phyloP scores from a whole-genome alignment of 2,888 invertebrate genomes.

The Drosophila atroscutellata region DNA sequence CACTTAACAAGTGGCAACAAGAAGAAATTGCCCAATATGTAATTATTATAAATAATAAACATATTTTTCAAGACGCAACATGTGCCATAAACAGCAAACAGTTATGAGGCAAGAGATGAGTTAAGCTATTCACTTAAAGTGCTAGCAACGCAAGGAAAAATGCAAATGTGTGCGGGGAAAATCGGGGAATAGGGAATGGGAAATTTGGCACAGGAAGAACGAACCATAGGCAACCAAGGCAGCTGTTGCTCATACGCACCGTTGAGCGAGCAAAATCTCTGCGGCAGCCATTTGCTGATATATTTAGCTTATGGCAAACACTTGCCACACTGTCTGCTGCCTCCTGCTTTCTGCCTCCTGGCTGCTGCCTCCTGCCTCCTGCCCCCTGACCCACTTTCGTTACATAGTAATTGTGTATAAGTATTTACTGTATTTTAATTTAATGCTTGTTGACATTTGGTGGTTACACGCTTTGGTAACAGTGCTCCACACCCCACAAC shows the following conservation, averaged over 20 bases:
- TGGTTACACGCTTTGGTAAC: slow-evolving; percentile 49
- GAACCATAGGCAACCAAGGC: slow-evolving; percentile 35
- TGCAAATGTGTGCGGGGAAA: slow-evolving; percentile 10
- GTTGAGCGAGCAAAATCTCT: slow-evolving; percentile 15
- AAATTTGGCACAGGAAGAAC: slow-evolving; percentile 5
- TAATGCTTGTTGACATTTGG: slow-evolving; percentile 69
- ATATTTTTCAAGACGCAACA: slow-evolving; percentile 10
- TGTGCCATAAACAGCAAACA: not conserved
- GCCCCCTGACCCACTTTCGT: slow-evolving; percentile 7
- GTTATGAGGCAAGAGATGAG: slow-evolving; percentile 11
- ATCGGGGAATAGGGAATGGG: not conserved
- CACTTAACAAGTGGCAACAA: not conserved
- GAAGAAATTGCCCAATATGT: slow-evolving; percentile 1
- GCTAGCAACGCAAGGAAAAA: not conserved
- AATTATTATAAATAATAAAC: slow-evolving; percentile 26
- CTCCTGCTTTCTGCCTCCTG: not conserved
- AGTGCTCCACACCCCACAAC: slow-evolving; percentile 20
- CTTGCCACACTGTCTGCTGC: slow-evolving; percentile 7
- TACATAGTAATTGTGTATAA: slow-evolving; percentile 3
- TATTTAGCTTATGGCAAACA: slow-evolving; percentile 42
- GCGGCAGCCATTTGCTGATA: slow-evolving; percentile 21
- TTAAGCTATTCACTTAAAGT: slow-evolving; percentile 18
- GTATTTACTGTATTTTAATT: slow-evolving; percentile 67
- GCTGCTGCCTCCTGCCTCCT: too few relatives aligned
- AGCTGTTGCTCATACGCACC: slow-evolving; percentile 44